Conservation (phyloP, 2,113 vertebrate species). For the Tympanuchus pallidicinctus region DNA sequence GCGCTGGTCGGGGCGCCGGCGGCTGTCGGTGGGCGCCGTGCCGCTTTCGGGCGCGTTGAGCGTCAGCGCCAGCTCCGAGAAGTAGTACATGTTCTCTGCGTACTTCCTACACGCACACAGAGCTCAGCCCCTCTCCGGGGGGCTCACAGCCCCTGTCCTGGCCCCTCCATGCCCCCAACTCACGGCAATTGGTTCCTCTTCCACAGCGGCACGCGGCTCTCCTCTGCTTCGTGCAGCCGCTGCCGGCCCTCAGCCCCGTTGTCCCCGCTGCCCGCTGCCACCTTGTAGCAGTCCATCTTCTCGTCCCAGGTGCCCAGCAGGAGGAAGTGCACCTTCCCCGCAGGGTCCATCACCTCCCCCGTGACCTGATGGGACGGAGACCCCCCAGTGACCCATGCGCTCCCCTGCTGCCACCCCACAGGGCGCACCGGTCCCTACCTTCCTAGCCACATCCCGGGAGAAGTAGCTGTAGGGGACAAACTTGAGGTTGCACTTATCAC, state of each 20-base stretch:
- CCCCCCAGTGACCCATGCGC: not conserved
- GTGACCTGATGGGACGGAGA: constrained; percentile 82
- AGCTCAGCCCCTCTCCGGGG: not conserved
- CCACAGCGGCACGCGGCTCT: constrained; percentile 86
- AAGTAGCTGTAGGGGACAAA: constrained; percentile 98
- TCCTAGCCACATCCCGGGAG: constrained; percentile 93
- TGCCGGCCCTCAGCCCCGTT: constrained; percentile 88
- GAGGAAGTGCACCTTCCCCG: constrained; percentile 90
- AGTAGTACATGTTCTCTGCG: constrained; percentile 97
- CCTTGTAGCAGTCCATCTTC: constrained; percentile 94
- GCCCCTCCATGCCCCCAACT: constrained; percentile 49
- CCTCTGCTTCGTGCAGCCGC: constrained; percentile 85
- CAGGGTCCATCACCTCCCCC: constrained; percentile 90
- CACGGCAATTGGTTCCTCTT: constrained; percentile 92
- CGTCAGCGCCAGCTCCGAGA: constrained; percentile 91
- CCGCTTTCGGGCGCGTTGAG: constrained; percentile 90
- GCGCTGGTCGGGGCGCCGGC: constrained; percentile 90
- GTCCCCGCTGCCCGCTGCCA: constrained; percentile 82
- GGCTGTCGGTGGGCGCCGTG: constrained; percentile 92
- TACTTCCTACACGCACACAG: constrained; percentile 78
- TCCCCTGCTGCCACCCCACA: not conserved
- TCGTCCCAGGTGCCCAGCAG: constrained; percentile 97
- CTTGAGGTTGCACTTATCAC: constrained; percentile 95
- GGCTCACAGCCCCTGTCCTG: not conserved
- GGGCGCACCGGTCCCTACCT: constrained; percentile 74